Conservation (phyloP, 2,113 vertebrate species). For the Vombatus ursinus region DNA sequence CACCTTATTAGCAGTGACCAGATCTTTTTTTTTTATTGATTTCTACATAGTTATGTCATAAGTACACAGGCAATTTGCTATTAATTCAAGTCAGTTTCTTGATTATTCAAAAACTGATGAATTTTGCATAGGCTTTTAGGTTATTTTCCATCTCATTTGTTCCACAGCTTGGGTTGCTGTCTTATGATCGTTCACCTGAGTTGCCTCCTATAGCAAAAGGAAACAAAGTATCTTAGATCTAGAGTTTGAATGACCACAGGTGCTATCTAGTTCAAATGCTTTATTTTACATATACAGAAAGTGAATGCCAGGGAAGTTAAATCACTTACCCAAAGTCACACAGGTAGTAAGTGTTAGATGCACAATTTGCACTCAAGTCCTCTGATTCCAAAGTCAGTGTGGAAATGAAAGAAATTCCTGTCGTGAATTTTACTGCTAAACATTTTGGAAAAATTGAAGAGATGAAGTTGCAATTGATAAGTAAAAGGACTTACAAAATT, state of each 20-base stretch:
- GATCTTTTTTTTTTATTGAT: background rate
- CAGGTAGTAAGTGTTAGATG: background rate
- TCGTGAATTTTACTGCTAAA: too few relatives aligned
- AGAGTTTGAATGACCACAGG: background rate
- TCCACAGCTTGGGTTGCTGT: background rate
- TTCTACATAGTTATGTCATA: constrained; percentile 21
- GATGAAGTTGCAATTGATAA: too few relatives aligned
- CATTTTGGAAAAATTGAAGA: too few relatives aligned
- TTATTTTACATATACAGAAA: background rate
- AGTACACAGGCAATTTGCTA: background rate
- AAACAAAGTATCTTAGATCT: background rate
- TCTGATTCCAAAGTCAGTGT: background rate
- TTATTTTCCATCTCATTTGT: background rate
- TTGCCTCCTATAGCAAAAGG: background rate
- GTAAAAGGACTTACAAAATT: too few relatives aligned
- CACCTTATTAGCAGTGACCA: background rate
- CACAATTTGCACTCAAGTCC: background rate
- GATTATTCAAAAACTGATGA: constrained; percentile 25
- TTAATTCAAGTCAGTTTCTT: background rate
- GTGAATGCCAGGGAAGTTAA: background rate
- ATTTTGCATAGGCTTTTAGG: background rate
- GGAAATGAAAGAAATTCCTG: too few relatives aligned
- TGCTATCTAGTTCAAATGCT: background rate
- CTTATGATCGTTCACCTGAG: background rate
- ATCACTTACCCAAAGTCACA: background rate